A percentile compares a stretch with the other conserved stretches of the same genome.
phyloP scores from a whole-genome alignment of 1,140 invertebrate genomes.

The Centruroides sculpturatus region DNA sequence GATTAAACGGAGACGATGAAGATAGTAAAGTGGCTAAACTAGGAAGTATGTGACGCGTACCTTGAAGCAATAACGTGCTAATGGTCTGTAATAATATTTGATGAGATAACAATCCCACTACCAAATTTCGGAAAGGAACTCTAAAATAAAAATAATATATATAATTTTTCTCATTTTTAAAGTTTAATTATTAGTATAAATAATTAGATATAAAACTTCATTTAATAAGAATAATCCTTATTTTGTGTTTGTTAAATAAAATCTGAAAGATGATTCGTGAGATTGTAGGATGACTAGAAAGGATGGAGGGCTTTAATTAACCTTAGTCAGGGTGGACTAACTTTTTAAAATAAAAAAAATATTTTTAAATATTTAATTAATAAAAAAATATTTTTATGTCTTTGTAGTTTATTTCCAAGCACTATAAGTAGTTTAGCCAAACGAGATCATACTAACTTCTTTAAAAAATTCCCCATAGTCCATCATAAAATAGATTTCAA shows the following conservation, averaged over 20 bases:
- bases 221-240: background rate
- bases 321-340: too few species aligned
- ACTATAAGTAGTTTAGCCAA: too few species aligned
- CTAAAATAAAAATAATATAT: conserved; percentile 35
- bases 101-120: conserved; percentile 75
- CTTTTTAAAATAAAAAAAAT: too few species aligned
- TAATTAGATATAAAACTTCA: background rate
- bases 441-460: too few species aligned
- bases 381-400: too few species aligned
- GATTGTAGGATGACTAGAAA: conserved; percentile 30
- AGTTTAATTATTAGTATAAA: background rate
- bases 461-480: too few species aligned
- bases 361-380: too few species aligned
- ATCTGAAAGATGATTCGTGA: conserved; percentile 23
- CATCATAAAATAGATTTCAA: too few species aligned
- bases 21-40: conserved; percentile 33
- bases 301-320: too few species aligned
- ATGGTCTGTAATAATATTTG: conserved; percentile 82
- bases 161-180: background rate
- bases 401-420: too few species aligned
- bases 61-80: conserved; percentile 63
- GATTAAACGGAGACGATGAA: conserved; percentile 8
- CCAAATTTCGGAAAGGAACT: conserved; percentile 68
- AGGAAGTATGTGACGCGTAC: conserved; percentile 35
- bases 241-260: too few species aligned